Evolutionary conservation across 1,140 invertebrate genomes (phyloP), one percentile per base, ranked within the genome.

Genomic region (Zelostemma sp.): DNA sequence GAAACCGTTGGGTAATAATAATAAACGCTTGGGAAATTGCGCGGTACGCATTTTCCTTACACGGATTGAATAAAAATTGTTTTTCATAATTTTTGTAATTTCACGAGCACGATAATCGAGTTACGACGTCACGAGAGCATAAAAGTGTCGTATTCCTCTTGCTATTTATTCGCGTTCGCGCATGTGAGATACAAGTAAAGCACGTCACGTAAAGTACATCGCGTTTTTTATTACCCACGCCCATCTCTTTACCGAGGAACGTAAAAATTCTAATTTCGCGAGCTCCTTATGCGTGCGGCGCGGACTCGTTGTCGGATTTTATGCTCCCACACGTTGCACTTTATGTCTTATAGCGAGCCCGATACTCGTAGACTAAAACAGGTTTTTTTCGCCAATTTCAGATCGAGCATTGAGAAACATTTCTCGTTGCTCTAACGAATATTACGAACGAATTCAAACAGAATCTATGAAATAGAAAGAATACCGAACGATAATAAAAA

Each of bases 191-290:
- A 48, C 55, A 62, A 68, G 59, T n/a, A 28, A 28, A 50, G 62
- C 59, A 31, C 43, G 50, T 69, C 66, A 69, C 66, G 66, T 69
- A 69, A 59, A 63, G 66, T 28, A 59, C 56, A 60, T 59, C 55
- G 67, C 57, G 41, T 59, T 64, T 68, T 69, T 69, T 69, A 69
- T 18, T 51, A 60, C 56, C 43, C 49, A 16, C 56, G 40, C 56
- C 45, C 49, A 35, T 46, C 59, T 59, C 46, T 58, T 61, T 57
- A 33, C 31, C 67, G 46, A 15, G 19, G 68, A 43, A 57, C 61
- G 67, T 70, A 70, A 70, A 70, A 70, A 70, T 70, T 64, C 67
- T 70, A 64, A 64, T 70, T 70, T 65, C 56, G 49, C 55, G 56
- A 64, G 61, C 51, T 49, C 53, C 60, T 70, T 68, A 40, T 59